Evolutionary conservation across 2,888 invertebrate species (phyloP).

Genomic region (Phorcus lineatus): DNA sequence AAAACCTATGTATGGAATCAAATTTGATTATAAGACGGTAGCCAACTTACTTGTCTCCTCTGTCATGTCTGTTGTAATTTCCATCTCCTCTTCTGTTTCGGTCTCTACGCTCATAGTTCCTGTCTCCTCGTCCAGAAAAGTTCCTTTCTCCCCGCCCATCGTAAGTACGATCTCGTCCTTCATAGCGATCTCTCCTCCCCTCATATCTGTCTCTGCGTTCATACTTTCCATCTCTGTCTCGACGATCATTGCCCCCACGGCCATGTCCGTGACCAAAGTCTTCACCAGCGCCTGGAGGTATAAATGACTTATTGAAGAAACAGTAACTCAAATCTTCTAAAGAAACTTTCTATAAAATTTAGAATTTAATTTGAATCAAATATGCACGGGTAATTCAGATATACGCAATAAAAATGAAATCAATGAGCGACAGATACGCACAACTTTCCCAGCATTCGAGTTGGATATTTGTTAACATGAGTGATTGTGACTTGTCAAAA

Average conservation of each 20-base stretch:
- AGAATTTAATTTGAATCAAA: no score
- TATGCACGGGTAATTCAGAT: no score
- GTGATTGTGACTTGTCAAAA: no score
- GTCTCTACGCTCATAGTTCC: slow-evolving; percentile 18
- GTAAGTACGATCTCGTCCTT: slow-evolving; percentile 25
- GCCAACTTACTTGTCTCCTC: neutral
- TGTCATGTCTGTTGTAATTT: slow-evolving; percentile 9
- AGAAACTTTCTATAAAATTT: no score
- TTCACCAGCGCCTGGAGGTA: neutral
- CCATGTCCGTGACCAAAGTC: neutral
- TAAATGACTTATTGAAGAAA: neutral
- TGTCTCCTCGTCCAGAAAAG: slow-evolving; percentile 21
- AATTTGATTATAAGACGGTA: no score
- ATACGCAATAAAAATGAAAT: no score
- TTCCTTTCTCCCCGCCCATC: slow-evolving; percentile 30
- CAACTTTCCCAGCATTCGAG: no score
- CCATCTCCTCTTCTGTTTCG: slow-evolving; percentile 9
- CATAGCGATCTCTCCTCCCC: neutral
- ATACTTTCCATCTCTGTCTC: neutral
- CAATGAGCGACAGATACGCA: no score
- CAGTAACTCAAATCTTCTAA: no score
- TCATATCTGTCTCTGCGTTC: neutral
- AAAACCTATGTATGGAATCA: no score
- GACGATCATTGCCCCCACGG: no score
- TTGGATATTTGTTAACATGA: no score